Evolutionary conservation across 1,140 invertebrate species (phyloP).

Genomic region (Drosophila baimaii): DNA sequence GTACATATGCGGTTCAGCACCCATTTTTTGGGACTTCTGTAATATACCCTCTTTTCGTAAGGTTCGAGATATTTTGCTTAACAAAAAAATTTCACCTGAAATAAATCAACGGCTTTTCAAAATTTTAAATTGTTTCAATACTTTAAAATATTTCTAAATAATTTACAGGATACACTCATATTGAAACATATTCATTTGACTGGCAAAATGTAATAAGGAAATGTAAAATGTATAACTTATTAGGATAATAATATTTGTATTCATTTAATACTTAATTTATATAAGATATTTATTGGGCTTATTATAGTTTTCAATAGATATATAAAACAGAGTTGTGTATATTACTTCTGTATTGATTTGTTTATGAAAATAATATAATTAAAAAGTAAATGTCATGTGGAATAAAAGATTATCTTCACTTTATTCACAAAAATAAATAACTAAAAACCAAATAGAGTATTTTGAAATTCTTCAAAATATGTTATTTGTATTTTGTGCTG

Average conservation of each 20-base stretch:
- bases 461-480: not conserved
- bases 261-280: no score
- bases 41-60: not conserved
- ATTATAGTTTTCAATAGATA: no score
- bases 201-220: not conserved
- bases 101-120: not conserved
- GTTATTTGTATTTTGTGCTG: not conserved
- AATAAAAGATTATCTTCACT: no score
- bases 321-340: no score
- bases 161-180: not conserved
- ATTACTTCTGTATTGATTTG: no score
- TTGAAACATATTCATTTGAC: not conserved
- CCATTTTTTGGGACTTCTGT: not conserved
- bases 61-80: not conserved
- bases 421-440: not conserved
- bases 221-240: no score
- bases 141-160: not conserved
- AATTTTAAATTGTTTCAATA: not conserved
- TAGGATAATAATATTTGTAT: no score
- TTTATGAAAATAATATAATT: not conserved
- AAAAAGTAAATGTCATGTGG: no score
- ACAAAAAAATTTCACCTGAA: not conserved
- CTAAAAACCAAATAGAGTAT: not conserved
- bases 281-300: no score
- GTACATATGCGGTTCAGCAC: conserved; percentile 44